These are phyloP conservation scores for Clarias macrocephalus DNA, from an alignment of 2,113 vertebrate species.

Conservation along the genomic window DNA sequence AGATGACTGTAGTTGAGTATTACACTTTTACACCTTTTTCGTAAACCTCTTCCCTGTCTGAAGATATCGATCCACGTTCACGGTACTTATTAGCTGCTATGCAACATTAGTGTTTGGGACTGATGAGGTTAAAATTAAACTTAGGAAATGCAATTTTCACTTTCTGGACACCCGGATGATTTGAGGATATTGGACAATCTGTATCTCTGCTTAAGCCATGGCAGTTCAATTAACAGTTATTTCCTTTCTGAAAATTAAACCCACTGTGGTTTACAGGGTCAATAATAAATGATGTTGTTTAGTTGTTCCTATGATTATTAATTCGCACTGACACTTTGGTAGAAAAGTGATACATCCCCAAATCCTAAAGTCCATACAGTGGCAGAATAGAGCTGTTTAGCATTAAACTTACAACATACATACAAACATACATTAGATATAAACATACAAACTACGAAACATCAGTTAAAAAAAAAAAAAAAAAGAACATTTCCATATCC, in stretches of 20 bases:
- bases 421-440: not conserved
- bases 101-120: too few relatives aligned
- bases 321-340: not conserved
- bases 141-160: constrained; percentile 47
- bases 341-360: not conserved
- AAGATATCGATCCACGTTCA: too few relatives aligned
- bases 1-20: too few relatives aligned
- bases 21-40: too few relatives aligned
- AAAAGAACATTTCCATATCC: constrained; percentile 29
- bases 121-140: not conserved
- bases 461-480: not conserved
- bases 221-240: constrained; percentile 51
- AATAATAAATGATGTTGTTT: constrained; percentile 19
- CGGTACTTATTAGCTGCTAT: too few relatives aligned
- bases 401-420: not conserved
- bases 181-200: constrained; percentile 34
- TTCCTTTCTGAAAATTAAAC: constrained; percentile 43
- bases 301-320: not conserved
- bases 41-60: too few relatives aligned
- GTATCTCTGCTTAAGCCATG: constrained; percentile 15
- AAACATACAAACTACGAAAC: not conserved
- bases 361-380: not conserved
- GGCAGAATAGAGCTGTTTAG: not conserved
- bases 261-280: constrained; percentile 24
- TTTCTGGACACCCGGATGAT: constrained; percentile 31